Conservation (phyloP, 2,888 invertebrate genomes). For the Agriotes lineatus region DNA sequence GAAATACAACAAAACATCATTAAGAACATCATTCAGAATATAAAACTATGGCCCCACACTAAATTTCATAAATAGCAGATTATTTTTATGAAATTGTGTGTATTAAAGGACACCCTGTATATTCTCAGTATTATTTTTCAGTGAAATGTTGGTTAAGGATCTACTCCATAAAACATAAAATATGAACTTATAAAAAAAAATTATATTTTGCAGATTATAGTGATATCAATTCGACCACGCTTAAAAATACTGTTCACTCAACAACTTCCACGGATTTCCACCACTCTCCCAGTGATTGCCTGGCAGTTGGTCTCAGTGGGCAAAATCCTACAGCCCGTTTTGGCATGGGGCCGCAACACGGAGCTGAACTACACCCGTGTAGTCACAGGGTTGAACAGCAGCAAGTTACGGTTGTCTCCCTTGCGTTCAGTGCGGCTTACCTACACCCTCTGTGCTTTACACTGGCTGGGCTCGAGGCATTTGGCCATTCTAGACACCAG, state of each 20-base stretch:
- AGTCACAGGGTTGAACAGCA: slow-evolving; percentile 67
- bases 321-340: slow-evolving; percentile 80
- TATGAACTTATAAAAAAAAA: no score
- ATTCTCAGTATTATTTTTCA: no score
- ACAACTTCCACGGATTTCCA: slow-evolving; percentile 75
- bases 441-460: slow-evolving; percentile 80
- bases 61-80: no score
- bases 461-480: slow-evolving; percentile 87
- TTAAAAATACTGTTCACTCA: slow-evolving; percentile 84
- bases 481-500: slow-evolving; percentile 87
- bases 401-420: slow-evolving; percentile 70
- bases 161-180: no score
- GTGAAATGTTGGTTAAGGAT: no score
- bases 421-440: slow-evolving; percentile 78
- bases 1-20: no score
- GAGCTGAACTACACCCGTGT: slow-evolving; percentile 90
- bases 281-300: slow-evolving; percentile 89
- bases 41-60: no score
- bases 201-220: slow-evolving; percentile 75
- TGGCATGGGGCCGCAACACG: slow-evolving; percentile 89
- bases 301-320: slow-evolving; percentile 94
- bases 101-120: no score
- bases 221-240: slow-evolving; percentile 82
- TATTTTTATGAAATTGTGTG: no score
- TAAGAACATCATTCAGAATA: no score